phyloP scores from a whole-genome alignment of 2,888 invertebrate genomes.

The Biston stratarius region DNA sequence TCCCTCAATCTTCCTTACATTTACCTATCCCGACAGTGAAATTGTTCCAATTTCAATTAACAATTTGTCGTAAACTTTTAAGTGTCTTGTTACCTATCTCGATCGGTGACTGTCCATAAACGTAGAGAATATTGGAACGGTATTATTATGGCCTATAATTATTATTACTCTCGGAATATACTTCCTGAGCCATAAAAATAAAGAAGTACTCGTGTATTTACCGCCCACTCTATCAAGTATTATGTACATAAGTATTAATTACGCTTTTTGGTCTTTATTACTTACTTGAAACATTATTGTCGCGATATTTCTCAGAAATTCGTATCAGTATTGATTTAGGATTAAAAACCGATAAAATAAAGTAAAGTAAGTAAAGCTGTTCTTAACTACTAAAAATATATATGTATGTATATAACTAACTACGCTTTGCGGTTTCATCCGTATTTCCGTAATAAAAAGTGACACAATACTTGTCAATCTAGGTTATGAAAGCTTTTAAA shows the following conservation, averaged over 20 bases:
- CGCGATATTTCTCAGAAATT: neutral
- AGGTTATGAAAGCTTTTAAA: too few species aligned
- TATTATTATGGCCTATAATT: slow-evolving; percentile 61
- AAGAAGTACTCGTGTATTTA: slow-evolving; percentile 65
- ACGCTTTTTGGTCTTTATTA: slow-evolving; percentile 53
- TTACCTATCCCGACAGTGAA: neutral
- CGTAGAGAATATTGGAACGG: slow-evolving; percentile 59
- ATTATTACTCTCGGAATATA: slow-evolving; percentile 60
- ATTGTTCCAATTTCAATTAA: slow-evolving; percentile 11
- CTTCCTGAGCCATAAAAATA: slow-evolving; percentile 65
- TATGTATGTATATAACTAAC: too few species aligned
- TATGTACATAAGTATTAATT: slow-evolving; percentile 65
- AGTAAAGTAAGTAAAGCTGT: too few species aligned
- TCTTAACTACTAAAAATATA: too few species aligned
- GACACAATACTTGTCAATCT: too few species aligned
- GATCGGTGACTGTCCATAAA: slow-evolving; percentile 54
- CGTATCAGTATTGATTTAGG: too few species aligned
- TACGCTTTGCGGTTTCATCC: too few species aligned
- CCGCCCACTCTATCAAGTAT: slow-evolving; percentile 65
- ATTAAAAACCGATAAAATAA: too few species aligned
- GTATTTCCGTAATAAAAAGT: too few species aligned
- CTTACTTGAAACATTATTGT: slow-evolving; percentile 25
- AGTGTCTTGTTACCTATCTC: slow-evolving; percentile 44
- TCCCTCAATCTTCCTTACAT: neutral
- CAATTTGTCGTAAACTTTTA: slow-evolving; percentile 16